These are phyloP conservation scores for Triplophysa rosa DNA, from an alignment of 2,113 vertebrate species.

Conservation along the genomic window DNA sequence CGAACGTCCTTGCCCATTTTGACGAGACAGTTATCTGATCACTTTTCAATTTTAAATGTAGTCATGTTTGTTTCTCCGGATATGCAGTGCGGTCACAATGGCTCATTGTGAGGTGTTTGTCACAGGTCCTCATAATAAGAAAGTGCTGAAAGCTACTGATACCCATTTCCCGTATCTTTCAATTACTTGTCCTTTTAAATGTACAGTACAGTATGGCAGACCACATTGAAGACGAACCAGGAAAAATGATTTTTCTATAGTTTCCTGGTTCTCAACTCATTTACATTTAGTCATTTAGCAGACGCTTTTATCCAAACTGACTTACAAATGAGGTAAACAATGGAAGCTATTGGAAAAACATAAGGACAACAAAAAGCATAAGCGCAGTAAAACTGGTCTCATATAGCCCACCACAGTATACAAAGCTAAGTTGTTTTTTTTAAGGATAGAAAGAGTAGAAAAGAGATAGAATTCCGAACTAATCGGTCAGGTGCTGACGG, in stretches of 20 bases:
- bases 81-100: constrained; percentile 42
- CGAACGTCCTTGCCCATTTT: neutral
- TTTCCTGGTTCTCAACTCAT: neutral
- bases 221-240: constrained; percentile 44
- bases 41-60: constrained; percentile 36
- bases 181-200: constrained; percentile 60
- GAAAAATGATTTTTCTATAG: too few relatives aligned
- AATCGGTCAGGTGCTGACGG: too few relatives aligned
- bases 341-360: too few relatives aligned
- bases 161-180: constrained; percentile 64
- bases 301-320: too few relatives aligned
- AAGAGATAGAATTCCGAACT: too few relatives aligned
- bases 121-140: constrained; percentile 66
- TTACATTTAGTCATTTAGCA: too few relatives aligned
- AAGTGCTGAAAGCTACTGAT: constrained; percentile 71
- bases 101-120: constrained; percentile 41
- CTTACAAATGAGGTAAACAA: too few relatives aligned
- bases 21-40: constrained; percentile 38
- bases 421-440: too few relatives aligned
- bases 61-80: constrained; percentile 55
- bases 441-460: too few relatives aligned
- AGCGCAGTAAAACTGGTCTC: too few relatives aligned
- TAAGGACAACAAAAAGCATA: too few relatives aligned
- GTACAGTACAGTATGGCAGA: constrained; percentile 56
- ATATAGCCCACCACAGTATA: too few relatives aligned